Base-by-base conservation (phyloP, 37 sponge, comb jelly and placozoan genomes). In the Dysidea cf. avara region DNA sequence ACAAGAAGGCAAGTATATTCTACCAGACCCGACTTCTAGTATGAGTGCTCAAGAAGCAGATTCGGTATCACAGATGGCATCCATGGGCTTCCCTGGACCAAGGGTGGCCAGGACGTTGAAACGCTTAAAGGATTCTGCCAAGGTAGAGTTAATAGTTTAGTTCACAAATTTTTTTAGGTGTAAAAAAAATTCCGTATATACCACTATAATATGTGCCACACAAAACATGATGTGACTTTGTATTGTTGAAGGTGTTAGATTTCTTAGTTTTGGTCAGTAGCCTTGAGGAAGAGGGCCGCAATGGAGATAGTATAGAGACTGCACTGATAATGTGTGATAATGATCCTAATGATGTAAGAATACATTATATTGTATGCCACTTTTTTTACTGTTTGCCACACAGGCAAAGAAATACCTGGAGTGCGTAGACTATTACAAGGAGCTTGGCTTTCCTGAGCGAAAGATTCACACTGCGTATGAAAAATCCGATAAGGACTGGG, bases 221-320 rank as follows among this genome's bases (percentile, higher is more conserved):
- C n/a, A n/a, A n/a, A n/a, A n/a, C n/a, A n/a, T n/a, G n/a, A n/a
- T n/a, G n/a, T n/a, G n/a, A n/a, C n/a, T n/a, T n/a, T n/a, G n/a
- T n/a, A n/a, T n/a, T n/a, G n/a, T n/a, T n/a, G n/a, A 51, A 81
- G 81, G 81, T 72, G 39, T 33, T 81, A 30, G 89, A 88, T 38
- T 88, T 88, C 66, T 57, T 88, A 50, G 43, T 88, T 52, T 63
- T 82, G 6, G 79, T 88, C 33, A 79, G 83, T 20, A 26, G 67
- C 9, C 65, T 88, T 39, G 89, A 79, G 38, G 89, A 88, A 12
- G 30, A 54, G 28, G 56, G 64, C 25, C 68, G 52, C 52, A 69
- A 53, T 39, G 89, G 89, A 43, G 83, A 88, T 33, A 74, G 79
- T 65, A 83, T 83, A 56, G 89, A 88, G 53, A 83, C 75, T 31